phyloP scores from a whole-genome alignment of 92 coral and sea anemone species.

The Galaxea fascicularis region DNA sequence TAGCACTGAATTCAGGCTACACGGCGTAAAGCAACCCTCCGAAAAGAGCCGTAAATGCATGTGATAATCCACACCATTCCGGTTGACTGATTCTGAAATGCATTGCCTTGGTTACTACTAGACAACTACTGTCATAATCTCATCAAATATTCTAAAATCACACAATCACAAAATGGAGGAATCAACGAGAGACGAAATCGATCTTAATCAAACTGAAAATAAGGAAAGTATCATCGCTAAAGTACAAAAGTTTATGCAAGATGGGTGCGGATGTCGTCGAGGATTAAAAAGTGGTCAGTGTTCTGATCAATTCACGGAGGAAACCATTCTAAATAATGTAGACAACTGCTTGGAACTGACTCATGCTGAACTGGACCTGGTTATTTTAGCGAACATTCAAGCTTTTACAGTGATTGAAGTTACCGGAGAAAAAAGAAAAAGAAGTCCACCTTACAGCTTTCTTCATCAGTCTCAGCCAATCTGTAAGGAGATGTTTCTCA shows the following conservation, averaged over 20 bases:
- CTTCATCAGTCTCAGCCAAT: slow-evolving; percentile 28
- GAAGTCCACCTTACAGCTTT: slow-evolving; percentile 50
- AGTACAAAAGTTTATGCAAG: slow-evolving; percentile 26
- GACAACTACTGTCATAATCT: background rate
- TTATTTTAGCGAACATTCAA: slow-evolving; percentile 53
- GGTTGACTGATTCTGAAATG: background rate
- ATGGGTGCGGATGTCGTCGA: slow-evolving; percentile 57
- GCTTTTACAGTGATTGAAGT: slow-evolving; percentile 28
- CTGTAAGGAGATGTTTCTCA: slow-evolving; percentile 60
- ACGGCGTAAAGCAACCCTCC: too few relatives aligned
- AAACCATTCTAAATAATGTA: slow-evolving; percentile 24
- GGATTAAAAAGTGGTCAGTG: slow-evolving; percentile 45
- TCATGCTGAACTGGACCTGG: slow-evolving; percentile 50
- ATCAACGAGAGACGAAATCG: background rate
- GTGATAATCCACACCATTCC: too few relatives aligned
- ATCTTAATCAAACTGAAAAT: background rate
- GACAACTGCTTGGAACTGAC: slow-evolving; percentile 48
- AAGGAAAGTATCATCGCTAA: slow-evolving; percentile 17
- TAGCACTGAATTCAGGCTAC: too few relatives aligned
- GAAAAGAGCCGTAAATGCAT: too few relatives aligned
- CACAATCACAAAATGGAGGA: slow-evolving; percentile 25
- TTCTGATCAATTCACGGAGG: slow-evolving; percentile 41
- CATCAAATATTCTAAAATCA: too few relatives aligned
- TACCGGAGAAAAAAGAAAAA: slow-evolving; percentile 54
- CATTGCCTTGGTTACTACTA: slow-evolving; percentile 9